Percentiles rank a stretch among this genome's conserved stretches.
Evolutionary conservation across 2,797 vertebrate species (phyloP).

Genomic region (Coreius guichenoti): DNA sequence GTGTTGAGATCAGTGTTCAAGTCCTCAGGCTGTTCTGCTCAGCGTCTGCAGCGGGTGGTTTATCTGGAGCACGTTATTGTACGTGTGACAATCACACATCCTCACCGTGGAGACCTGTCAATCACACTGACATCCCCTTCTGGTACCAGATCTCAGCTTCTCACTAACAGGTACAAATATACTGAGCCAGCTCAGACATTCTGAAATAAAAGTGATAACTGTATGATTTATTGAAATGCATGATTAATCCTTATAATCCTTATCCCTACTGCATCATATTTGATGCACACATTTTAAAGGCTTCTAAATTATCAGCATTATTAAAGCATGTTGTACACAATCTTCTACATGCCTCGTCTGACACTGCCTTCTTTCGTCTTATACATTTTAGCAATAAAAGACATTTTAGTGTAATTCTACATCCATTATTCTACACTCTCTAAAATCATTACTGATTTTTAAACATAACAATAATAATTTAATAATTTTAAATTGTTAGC

Average conservation of each 20-base stretch:
- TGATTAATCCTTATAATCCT: background rate
- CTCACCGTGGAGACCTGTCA: slow-evolving; percentile 90
- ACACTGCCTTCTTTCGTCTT: background rate
- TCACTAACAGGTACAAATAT: slow-evolving; percentile 86
- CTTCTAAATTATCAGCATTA: background rate
- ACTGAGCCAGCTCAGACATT: slow-evolving; percentile 76
- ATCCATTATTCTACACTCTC: background rate
- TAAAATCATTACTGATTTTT: background rate
- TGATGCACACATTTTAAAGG: background rate
- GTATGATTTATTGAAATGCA: background rate
- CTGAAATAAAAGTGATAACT: slow-evolving; percentile 64
- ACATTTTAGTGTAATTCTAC: too few relatives aligned
- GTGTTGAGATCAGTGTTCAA: slow-evolving; percentile 82
- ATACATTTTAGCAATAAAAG: background rate
- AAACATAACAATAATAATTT: background rate
- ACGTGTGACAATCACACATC: slow-evolving; percentile 86
- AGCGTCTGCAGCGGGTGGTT: slow-evolving; percentile 82
- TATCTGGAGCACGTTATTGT: slow-evolving; percentile 91
- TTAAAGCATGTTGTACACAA: background rate
- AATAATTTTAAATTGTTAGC: background rate
- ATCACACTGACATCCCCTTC: slow-evolving; percentile 90
- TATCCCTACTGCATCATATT: too few relatives aligned
- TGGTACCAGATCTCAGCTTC: slow-evolving; percentile 91
- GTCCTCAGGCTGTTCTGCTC: slow-evolving; percentile 84
- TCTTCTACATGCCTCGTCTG: background rate